Evolutionary conservation across 2,888 invertebrate species (phyloP).

Genomic region (Hermaeophaga mercurialis): DNA sequence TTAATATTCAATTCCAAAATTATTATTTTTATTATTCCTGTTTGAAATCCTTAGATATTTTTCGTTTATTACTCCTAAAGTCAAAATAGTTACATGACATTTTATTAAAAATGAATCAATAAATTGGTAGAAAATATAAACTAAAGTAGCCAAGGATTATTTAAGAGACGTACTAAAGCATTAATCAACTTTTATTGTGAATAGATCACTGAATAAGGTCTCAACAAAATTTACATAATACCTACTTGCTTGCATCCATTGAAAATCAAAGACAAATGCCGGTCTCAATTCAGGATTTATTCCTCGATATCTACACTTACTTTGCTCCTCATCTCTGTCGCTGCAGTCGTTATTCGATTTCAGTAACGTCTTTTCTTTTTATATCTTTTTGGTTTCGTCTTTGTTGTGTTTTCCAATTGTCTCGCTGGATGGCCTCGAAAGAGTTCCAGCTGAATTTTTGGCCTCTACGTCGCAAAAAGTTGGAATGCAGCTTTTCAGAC

Average conservation of each 20-base stretch:
- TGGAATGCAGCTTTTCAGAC: slow-evolving; percentile 4
- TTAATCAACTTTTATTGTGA: no score
- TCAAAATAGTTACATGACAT: no score
- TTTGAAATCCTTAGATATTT: no score
- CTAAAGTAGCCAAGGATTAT: no score
- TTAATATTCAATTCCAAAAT: no score
- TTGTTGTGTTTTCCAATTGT: slow-evolving; percentile 21
- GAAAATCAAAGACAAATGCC: not conserved
- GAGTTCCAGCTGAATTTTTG: not conserved
- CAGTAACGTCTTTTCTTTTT: slow-evolving; percentile 1
- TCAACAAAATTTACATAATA: not conserved
- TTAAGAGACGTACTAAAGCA: no score
- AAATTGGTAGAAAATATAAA: no score
- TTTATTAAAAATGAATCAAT: no score
- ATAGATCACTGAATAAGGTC: no score
- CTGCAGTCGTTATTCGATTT: slow-evolving; percentile 10
- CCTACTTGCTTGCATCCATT: not conserved
- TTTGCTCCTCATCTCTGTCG: not conserved
- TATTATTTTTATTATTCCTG: no score
- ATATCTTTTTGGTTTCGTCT: slow-evolving; percentile 8
- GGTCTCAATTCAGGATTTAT: not conserved
- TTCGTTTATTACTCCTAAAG: no score
- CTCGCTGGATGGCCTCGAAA: slow-evolving; percentile 7
- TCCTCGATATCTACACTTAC: no score
- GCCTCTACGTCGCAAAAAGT: not conserved